Base-by-base conservation (phyloP, 2,888 invertebrate genomes). In the Campaea margaritaria region DNA sequence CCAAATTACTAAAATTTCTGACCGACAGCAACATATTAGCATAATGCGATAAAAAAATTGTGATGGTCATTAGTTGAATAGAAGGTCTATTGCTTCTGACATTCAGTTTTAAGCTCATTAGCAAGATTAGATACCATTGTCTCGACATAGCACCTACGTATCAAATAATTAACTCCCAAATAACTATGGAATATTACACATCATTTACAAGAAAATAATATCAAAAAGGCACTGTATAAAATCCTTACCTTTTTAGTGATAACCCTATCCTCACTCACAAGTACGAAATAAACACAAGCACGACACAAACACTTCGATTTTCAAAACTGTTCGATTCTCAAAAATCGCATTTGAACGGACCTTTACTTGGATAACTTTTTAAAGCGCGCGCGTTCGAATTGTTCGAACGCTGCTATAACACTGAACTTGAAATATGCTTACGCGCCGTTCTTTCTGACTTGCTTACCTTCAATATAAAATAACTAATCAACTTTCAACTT, bases 381-480 rank as follows among this genome's bases (percentile, higher is more conserved):
- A 51, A 38, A 43, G 34, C 56, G 46, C 64, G 66, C 71, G 73
- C 82, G 85, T 80, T 75, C 81, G 69, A 72, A 61, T 69, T 59
- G 67, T 46, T 56, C 75, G 79, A 79, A 76, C 74, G 81, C 71
- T 81, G 70, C 65, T 68, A 68, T 86, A 87, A 83, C 87, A 89
- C 88, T 89, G 88, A 89, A 89, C 88, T 88, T 88, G 87, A 79
- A 73, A 72, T 70, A 64, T 73, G 74, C 79, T 75, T 75, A 74
- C 69, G 84, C 82, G 85, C 76, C 76, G 73, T 64, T 66, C 73
- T 70, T 62, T 64, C 67, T 59, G 69, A 65, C 78, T 75, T 73
- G 83, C 69, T 86, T 72, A 73, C 86, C 85, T 86, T 86, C 82
- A 65, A 68, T 34, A 11, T 16, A 12, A 52, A 28, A 39, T 43